A percentile compares a stretch with the other conserved stretches of the same genome.
Conservation (phyloP, 2,113 vertebrate genomes). For the Picathartes gymnocephalus region DNA sequence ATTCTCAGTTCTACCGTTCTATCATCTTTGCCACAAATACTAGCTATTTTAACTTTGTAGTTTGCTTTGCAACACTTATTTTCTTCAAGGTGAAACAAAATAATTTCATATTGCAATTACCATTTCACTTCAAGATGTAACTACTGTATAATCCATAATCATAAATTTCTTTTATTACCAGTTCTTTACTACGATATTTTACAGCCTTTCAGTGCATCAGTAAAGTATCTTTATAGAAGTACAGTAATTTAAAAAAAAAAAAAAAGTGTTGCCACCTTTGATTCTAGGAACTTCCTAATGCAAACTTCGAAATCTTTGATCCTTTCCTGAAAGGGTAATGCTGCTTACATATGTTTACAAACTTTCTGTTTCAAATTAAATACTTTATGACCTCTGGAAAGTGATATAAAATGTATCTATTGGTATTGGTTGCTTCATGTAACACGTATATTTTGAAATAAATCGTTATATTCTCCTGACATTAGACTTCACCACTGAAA, state of each 20-base stretch:
- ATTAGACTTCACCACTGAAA: neutral
- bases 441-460: neutral
- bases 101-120: neutral
- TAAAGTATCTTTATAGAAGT: neutral
- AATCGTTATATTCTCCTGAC: neutral
- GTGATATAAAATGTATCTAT: neutral
- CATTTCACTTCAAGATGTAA: slow-evolving; percentile 3
- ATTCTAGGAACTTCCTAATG: neutral
- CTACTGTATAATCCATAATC: slow-evolving; percentile 19
- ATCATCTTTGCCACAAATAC: neutral
- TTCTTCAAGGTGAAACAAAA: neutral
- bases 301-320: neutral
- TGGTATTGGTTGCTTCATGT: neutral
- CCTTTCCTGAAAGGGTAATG: neutral
- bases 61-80: neutral
- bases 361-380: neutral
- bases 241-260: neutral
- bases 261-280: neutral
- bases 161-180: slow-evolving; percentile 31
- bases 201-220: neutral
- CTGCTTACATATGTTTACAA: neutral
- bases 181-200: neutral
- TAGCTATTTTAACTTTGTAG: neutral
- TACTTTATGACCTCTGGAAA: neutral
- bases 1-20: neutral